These are phyloP conservation scores for Agapornis canus DNA, from an alignment of 2,797 vertebrate genomes.

Conservation along the genomic window DNA sequence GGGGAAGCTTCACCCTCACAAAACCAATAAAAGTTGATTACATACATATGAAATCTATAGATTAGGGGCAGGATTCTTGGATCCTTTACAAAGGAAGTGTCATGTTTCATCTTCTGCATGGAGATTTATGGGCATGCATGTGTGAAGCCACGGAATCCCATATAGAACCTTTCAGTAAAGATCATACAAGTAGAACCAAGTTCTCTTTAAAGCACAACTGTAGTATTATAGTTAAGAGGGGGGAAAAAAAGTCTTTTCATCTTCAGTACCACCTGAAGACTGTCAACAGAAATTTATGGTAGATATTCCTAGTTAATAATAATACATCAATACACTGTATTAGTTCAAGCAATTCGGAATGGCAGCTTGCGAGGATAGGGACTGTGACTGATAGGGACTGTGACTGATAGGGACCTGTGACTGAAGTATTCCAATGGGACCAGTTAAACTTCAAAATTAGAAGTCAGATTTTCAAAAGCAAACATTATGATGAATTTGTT, in stretches of 20 bases:
- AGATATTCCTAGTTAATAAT: constrained; percentile 8
- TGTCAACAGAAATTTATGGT: background rate
- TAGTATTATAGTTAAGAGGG: background rate
- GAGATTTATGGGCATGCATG: constrained; percentile 11
- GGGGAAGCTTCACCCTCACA: constrained; percentile 46
- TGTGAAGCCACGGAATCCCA: constrained; percentile 48
- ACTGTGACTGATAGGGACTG: background rate
- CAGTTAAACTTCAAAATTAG: background rate
- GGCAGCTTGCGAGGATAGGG: background rate
- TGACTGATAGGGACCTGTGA: too few species aligned
- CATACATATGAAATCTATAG: constrained; percentile 66
- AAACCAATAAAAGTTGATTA: constrained; percentile 74
- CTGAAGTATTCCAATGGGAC: background rate
- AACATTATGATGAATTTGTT: background rate
- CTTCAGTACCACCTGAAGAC: background rate
- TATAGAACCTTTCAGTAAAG: constrained; percentile 5
- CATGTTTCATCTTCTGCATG: constrained; percentile 62
- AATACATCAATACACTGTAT: background rate
- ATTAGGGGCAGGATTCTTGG: constrained; percentile 56
- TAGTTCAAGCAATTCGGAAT: background rate
- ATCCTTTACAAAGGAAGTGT: constrained; percentile 63
- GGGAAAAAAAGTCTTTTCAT: background rate
- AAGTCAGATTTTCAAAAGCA: background rate
- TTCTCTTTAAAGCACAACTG: constrained; percentile 20
- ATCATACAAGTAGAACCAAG: background rate